phyloP scores from a whole-genome alignment of 2,888 invertebrate species.

The Lysandra bellargus region DNA sequence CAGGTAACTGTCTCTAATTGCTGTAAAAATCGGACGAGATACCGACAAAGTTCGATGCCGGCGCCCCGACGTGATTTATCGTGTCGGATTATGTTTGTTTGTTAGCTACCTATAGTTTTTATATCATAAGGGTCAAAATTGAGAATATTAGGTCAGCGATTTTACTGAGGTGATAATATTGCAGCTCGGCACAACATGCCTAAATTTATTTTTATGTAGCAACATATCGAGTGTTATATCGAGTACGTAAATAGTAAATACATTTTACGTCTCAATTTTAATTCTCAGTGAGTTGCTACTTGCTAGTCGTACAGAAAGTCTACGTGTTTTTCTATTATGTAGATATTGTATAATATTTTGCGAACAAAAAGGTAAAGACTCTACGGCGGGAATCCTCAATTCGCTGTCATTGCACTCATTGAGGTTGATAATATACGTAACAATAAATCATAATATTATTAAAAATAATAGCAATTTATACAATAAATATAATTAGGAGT shows the following conservation, averaged over 20 bases:
- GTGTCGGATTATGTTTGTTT: constrained; percentile 70
- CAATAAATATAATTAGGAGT: constrained; percentile 29
- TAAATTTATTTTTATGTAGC: too few relatives aligned
- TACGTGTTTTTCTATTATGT: too few relatives aligned
- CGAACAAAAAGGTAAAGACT: too few relatives aligned
- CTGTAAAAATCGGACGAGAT: constrained; percentile 68
- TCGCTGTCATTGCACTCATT: not conserved
- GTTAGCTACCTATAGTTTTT: constrained; percentile 59
- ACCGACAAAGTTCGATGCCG: constrained; percentile 65
- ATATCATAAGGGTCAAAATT: not conserved
- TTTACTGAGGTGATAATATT: not conserved
- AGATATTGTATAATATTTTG: too few relatives aligned
- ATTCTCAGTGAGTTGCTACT: too few relatives aligned
- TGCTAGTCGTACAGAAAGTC: too few relatives aligned
- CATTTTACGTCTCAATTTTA: too few relatives aligned
- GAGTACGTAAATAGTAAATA: too few relatives aligned
- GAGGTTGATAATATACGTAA: not conserved
- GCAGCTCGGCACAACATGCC: too few relatives aligned
- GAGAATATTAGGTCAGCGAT: not conserved
- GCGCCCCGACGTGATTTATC: constrained; percentile 73
- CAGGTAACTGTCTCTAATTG: constrained; percentile 80
- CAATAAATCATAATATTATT: not conserved
- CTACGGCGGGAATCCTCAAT: not conserved
- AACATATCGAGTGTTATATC: too few relatives aligned
- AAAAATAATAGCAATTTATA: constrained; percentile 32